A percentile compares a stretch with the other conserved stretches of the same genome.
Conservation (phyloP, 2,888 invertebrate species). For the Pogonocherus hispidulus region DNA sequence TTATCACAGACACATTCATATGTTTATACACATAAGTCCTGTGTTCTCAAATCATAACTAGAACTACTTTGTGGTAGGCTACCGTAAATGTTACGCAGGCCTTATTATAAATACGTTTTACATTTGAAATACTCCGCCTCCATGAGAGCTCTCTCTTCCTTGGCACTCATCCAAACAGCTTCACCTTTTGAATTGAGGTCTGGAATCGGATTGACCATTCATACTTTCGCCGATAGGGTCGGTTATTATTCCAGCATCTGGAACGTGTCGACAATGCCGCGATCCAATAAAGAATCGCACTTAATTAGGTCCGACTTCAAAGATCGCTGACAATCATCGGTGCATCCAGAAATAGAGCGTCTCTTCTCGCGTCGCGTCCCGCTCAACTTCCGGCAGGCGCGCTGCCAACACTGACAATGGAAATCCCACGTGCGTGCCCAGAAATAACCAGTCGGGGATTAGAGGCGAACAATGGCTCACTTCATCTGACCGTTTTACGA, state of each 20-base stretch:
- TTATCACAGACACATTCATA: too few relatives aligned
- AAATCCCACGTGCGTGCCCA: slow-evolving; percentile 62
- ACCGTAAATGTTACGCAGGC: background rate
- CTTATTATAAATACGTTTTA: slow-evolving; percentile 59
- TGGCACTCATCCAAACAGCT: slow-evolving; percentile 18
- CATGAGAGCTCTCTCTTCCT: slow-evolving; percentile 12
- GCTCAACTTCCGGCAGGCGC: slow-evolving; percentile 64
- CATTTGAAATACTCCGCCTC: slow-evolving; percentile 39
- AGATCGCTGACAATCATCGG: slow-evolving; percentile 63
- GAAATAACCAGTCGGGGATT: slow-evolving; percentile 57
- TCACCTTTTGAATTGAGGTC: slow-evolving; percentile 21
- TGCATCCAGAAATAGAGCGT: slow-evolving; percentile 60
- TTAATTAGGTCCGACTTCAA: slow-evolving; percentile 66
- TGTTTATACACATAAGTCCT: too few relatives aligned
- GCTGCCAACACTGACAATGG: slow-evolving; percentile 68
- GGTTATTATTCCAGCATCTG: slow-evolving; percentile 50
- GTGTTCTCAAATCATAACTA: background rate
- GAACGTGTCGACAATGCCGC: slow-evolving; percentile 56
- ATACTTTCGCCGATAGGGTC: slow-evolving; percentile 41
- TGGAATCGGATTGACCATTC: slow-evolving; percentile 49
- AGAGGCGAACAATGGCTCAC: slow-evolving; percentile 58
- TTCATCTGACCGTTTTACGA: slow-evolving; percentile 51
- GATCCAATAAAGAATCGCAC: slow-evolving; percentile 60
- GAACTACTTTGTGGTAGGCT: slow-evolving; percentile 1
- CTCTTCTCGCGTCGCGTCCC: slow-evolving; percentile 53